Conservation (phyloP, 2,113 vertebrate species). For the Tragelaphus imberbis region DNA sequence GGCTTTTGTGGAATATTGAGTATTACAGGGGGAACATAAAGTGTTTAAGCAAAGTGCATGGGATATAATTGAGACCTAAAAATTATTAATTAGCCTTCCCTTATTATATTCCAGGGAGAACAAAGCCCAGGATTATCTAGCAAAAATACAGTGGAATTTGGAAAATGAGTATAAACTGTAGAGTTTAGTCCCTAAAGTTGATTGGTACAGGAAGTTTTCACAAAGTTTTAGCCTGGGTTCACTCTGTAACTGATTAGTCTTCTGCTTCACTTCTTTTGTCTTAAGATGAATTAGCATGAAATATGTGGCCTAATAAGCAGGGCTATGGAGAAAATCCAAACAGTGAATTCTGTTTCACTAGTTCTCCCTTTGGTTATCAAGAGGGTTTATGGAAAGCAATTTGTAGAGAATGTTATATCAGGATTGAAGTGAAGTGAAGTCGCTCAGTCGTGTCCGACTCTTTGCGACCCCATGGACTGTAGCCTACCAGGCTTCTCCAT, state of each 20-base stretch:
- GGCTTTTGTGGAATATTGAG: neutral
- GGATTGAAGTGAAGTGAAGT: too few relatives aligned
- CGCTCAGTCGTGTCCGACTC: too few relatives aligned
- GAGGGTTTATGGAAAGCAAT: neutral
- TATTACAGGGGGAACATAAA: neutral
- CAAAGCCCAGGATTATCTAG: neutral
- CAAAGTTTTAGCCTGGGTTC: constrained; percentile 26
- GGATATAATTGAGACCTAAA: neutral
- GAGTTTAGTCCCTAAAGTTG: neutral
- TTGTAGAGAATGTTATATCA: neutral
- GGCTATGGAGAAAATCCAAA: neutral
- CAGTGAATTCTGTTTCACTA: neutral
- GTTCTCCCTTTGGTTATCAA: neutral
- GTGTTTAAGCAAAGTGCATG: neutral
- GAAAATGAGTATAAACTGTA: neutral
- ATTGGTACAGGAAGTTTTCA: neutral
- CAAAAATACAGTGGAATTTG: neutral
- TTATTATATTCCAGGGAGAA: neutral
- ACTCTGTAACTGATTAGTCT: neutral
- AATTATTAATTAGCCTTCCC: neutral
- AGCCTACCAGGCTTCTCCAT: too few relatives aligned
- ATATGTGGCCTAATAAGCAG: neutral
- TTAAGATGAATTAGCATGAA: neutral
- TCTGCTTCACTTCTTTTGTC: constrained; percentile 5
- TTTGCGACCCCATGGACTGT: too few relatives aligned